phyloP scores from a whole-genome alignment of 2,888 invertebrate genomes.

The Oithona nana region DNA sequence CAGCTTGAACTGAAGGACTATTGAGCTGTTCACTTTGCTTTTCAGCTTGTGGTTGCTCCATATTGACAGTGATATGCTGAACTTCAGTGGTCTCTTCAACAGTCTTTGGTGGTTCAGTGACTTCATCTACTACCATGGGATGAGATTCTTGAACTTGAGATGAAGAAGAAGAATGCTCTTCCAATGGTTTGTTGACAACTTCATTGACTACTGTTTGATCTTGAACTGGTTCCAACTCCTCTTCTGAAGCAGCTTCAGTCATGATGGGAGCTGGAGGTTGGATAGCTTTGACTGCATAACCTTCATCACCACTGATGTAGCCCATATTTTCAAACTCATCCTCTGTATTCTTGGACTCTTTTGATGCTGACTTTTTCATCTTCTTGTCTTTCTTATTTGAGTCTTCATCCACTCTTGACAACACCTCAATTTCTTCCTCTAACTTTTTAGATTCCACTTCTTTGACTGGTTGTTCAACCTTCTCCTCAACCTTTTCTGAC shows the following conservation, averaged over 20 bases:
- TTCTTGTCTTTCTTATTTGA: neutral
- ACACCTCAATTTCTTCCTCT: neutral
- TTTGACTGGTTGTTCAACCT: neutral
- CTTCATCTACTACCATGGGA: neutral
- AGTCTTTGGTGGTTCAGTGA: neutral
- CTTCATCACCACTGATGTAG: conserved; percentile 12
- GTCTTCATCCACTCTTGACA: neutral
- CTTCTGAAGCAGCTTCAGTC: neutral
- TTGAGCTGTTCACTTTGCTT: conserved; percentile 14
- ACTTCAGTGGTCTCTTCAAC: neutral
- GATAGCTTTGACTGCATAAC: neutral
- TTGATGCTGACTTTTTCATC: neutral
- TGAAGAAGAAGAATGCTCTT: neutral
- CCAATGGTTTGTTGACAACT: neutral
- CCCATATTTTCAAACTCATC: conserved; percentile 15
- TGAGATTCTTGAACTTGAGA: neutral
- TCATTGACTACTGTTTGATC: neutral
- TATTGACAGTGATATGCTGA: neutral
- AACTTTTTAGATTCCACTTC: neutral
- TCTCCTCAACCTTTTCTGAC: too few relatives aligned
- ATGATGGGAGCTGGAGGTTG: neutral
- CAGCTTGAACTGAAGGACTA: neutral
- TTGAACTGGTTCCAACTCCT: neutral
- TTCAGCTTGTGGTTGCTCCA: conserved; percentile 17
- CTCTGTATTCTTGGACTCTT: neutral